Evolutionary conservation across 2,888 invertebrate genomes (phyloP), one percentile per base, ranked within the genome.

Genomic region (Cheilosia impressa): DNA sequence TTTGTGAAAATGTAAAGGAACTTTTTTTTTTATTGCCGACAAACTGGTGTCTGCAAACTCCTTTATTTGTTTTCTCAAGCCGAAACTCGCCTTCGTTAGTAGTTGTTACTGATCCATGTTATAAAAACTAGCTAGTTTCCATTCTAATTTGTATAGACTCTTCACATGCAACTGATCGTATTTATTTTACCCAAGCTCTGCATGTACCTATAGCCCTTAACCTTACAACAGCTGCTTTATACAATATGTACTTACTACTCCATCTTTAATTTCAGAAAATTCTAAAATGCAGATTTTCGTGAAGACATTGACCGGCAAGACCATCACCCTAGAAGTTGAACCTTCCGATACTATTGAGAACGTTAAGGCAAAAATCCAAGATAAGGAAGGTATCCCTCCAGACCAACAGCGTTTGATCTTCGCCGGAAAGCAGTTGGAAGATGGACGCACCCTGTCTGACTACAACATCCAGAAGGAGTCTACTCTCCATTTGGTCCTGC

Each of bases 221-320:
- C 13, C 38, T 13, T 3, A 4, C 13, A 38, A 38, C 9, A 38
- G 3, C 3, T 38, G 4, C 38, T 38, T 2, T 38, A 31, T 45
- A 5, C 15, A 17, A 45, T n/a, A 3, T 7, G 2, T 45, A 45
- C 17, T 6, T 17, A 17, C 17, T 45, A 17, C 6, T 47, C 6
- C 2, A 10, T 3, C 4, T 50, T 50, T 13, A 17, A 4, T 50
- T 50, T 9, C 13, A 50, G 50, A 22, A 50, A 50, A 22, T 22
- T 22, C 22, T 50, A 50, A 50, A 50, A 45, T 45, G 45, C 45
- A 45, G 7, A 45, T 45, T 83, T 89, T 89, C 34, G 89, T 89
- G 2, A 89, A 89, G 58, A 89, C 89, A 0, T 73, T 89, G 50
- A 89, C 89, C 7, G 89, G 89, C 10, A 89, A 89, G 34, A 82